These are phyloP conservation scores for Cyclopterus lumpus DNA, from an alignment of 2,797 vertebrate species.

Conservation along the genomic window DNA sequence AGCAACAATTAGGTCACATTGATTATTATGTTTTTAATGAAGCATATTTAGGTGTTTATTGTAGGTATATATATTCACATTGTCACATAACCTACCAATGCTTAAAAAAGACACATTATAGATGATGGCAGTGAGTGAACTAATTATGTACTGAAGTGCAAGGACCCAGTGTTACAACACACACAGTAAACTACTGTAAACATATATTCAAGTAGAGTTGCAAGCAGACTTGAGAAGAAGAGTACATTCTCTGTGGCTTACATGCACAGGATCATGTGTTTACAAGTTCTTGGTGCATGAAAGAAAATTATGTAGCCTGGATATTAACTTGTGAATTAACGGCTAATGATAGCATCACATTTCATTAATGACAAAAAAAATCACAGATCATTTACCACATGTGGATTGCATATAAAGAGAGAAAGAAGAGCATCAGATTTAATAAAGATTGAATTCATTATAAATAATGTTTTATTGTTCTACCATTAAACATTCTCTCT, in stretches of 20 bases:
- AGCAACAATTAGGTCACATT: background rate
- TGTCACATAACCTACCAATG: background rate
- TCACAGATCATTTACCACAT: constrained; percentile 63
- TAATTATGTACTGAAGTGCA: constrained; percentile 50
- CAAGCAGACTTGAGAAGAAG: constrained; percentile 48
- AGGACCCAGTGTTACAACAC: constrained; percentile 54
- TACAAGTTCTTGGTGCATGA: constrained; percentile 66
- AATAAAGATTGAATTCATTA: constrained; percentile 13
- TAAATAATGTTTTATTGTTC: constrained; percentile 24
- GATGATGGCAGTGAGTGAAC: constrained; percentile 40
- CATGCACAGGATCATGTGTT: constrained; percentile 60
- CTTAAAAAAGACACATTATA: constrained; percentile 7
- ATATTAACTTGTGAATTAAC: constrained; percentile 75
- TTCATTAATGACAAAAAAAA: constrained; percentile 59
- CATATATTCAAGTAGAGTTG: constrained; percentile 63
- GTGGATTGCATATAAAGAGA: constrained; percentile 44
- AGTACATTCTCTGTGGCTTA: constrained; percentile 61
- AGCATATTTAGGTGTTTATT: constrained; percentile 7
- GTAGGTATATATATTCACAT: background rate
- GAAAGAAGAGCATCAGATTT: constrained; percentile 11
- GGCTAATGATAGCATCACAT: constrained; percentile 66
- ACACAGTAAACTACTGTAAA: constrained; percentile 51
- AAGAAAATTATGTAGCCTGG: constrained; percentile 64
- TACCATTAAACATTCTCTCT: constrained; percentile 27
- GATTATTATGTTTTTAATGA: background rate